Conservation (phyloP, 2,888 invertebrate species). For the Ichneumon xanthorius region DNA sequence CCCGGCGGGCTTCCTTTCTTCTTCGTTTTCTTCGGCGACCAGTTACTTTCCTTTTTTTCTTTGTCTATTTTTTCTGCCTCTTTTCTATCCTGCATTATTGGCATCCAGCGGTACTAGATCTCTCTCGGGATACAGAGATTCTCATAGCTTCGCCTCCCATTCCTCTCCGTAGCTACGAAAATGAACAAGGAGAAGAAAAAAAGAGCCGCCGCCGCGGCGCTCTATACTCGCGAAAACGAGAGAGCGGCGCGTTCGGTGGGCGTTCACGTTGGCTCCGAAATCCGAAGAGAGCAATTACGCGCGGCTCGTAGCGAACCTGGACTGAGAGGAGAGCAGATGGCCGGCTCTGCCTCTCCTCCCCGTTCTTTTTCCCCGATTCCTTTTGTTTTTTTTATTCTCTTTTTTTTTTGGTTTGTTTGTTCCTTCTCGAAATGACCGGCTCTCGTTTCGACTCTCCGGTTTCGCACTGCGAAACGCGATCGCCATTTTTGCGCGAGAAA, state of each 20-base stretch:
- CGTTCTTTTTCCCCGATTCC: constrained; percentile 30
- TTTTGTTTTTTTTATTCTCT: constrained; percentile 21
- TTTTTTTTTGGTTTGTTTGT: constrained; percentile 20
- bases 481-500: neutral
- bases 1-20: constrained; percentile 14
- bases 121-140: constrained; percentile 24
- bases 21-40: constrained; percentile 4
- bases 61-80: neutral
- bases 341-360: constrained; percentile 25
- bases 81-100: constrained; percentile 27
- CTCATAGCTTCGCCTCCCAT: neutral
- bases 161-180: constrained; percentile 28
- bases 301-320: constrained; percentile 22
- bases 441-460: constrained; percentile 1
- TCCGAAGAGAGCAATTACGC: constrained; percentile 67
- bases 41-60: neutral
- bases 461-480: neutral
- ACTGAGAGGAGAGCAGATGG: constrained; percentile 61
- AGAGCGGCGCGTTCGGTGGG: constrained; percentile 56
- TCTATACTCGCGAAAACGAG: constrained; percentile 10
- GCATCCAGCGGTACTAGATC: constrained; percentile 38
- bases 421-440: constrained; percentile 22
- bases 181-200: constrained; percentile 22
- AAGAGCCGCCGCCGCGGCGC: constrained; percentile 19
- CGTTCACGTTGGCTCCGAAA: constrained; percentile 61